Evolutionary conservation across 2,113 vertebrate species (phyloP).

Genomic region (Junco hyemalis): DNA sequence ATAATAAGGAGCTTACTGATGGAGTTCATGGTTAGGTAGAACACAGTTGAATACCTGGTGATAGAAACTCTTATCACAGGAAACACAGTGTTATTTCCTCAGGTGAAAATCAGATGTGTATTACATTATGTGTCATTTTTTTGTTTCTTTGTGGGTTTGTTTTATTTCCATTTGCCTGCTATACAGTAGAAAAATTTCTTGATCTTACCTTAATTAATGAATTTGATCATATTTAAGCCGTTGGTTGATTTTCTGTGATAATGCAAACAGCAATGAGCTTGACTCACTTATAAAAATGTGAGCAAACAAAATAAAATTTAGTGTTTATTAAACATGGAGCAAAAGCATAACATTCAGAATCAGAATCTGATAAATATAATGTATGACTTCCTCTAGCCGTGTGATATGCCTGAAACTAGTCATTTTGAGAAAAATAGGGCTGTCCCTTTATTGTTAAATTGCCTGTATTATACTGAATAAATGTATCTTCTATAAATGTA

Average conservation of each 20-base stretch:
- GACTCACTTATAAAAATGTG: not conserved
- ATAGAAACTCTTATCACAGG: not conserved
- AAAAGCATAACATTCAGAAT: not conserved
- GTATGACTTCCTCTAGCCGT: not conserved
- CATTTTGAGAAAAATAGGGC: not conserved
- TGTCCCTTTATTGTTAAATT: not conserved
- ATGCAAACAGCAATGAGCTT: not conserved
- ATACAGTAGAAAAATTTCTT: not conserved
- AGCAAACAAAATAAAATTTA: not conserved
- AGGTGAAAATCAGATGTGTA: not conserved
- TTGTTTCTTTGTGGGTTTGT: not conserved
- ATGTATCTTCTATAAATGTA: not conserved
- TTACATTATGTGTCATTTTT: not conserved
- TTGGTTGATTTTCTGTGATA: not conserved
- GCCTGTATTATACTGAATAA: not conserved
- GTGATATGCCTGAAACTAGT: not conserved
- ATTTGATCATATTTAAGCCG: not conserved
- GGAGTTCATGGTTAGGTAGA: not conserved
- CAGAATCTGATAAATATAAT: not conserved
- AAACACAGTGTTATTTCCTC: not conserved
- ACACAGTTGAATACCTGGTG: not conserved
- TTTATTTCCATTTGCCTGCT: not conserved
- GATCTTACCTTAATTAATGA: not conserved
- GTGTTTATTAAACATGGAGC: not conserved
- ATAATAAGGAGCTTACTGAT: not conserved